Percentiles rank a stretch among this genome's conserved stretches.
Conservation (phyloP, 2,888 invertebrate genomes). For the Corbicula japonica region DNA sequence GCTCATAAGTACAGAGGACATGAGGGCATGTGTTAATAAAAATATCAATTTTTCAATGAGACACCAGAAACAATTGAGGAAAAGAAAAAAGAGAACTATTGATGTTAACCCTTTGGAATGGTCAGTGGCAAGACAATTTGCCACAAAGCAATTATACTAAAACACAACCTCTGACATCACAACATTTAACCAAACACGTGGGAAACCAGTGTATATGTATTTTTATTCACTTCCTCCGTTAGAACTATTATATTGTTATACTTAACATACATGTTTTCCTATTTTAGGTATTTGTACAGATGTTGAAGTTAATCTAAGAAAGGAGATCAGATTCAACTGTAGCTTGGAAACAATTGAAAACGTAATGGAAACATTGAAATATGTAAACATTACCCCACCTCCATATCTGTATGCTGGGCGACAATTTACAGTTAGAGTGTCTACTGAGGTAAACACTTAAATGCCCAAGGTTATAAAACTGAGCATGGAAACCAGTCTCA, state of each 20-base stretch:
- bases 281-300: conserved; percentile 22
- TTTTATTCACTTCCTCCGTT: not conserved
- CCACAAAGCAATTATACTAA: too few species aligned
- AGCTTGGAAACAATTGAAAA: not conserved
- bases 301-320: conserved; percentile 23
- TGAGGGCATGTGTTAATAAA: too few species aligned
- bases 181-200: too few species aligned
- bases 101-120: too few species aligned
- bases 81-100: too few species aligned
- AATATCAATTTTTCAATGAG: too few species aligned
- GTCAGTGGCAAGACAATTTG: too few species aligned
- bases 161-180: too few species aligned
- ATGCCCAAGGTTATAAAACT: too few species aligned
- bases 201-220: not conserved
- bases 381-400: conserved; percentile 22
- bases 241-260: not conserved
- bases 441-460: not conserved
- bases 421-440: not conserved
- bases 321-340: conserved; percentile 21
- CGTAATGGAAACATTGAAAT: not conserved
- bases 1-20: too few species aligned
- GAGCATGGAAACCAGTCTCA: too few species aligned
- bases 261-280: not conserved
- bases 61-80: too few species aligned
- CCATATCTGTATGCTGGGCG: conserved; percentile 32